Conservation (phyloP, 2,797 vertebrate genomes). For the Glyptemys insculpta region DNA sequence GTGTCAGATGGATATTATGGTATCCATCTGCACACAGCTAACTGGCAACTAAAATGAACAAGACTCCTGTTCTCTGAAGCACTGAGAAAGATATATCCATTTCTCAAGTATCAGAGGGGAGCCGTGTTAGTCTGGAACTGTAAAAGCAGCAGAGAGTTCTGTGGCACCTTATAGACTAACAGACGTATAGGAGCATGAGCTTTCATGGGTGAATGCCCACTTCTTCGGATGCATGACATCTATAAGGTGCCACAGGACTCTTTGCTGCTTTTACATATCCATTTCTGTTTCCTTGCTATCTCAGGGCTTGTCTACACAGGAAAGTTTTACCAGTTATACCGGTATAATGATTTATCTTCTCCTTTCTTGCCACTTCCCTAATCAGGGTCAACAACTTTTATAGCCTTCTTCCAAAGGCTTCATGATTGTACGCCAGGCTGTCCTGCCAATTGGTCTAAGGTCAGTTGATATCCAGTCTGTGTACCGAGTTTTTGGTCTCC, state of each 20-base stretch:
- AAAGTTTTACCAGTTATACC: rapidly evolving
- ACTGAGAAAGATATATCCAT: not conserved
- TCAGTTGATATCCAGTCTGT: not conserved
- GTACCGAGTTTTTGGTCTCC: not conserved
- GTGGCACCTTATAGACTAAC: too few relatives aligned
- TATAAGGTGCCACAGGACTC: too few relatives aligned
- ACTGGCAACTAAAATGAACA: not conserved
- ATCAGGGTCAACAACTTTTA: not conserved
- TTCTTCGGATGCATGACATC: too few relatives aligned
- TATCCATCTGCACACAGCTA: not conserved
- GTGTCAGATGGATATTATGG: rapidly evolving
- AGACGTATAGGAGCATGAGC: too few relatives aligned
- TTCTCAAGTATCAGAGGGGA: too few relatives aligned
- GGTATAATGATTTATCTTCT: rapidly evolving
- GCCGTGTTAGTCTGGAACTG: too few relatives aligned
- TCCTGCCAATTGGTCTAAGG: not conserved
- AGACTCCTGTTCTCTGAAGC: not conserved
- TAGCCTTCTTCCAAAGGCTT: not conserved
- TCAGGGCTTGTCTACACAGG: rapidly evolving
- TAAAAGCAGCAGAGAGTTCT: too few relatives aligned
- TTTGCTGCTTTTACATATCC: too few relatives aligned
- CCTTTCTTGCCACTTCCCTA: not conserved
- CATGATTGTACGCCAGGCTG: not conserved
- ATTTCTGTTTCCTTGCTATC: rapidly evolving
- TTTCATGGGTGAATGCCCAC: too few relatives aligned